Evolutionary conservation across 1,140 invertebrate genomes (phyloP).

Genomic region (Pentalonia nigronervosa): DNA sequence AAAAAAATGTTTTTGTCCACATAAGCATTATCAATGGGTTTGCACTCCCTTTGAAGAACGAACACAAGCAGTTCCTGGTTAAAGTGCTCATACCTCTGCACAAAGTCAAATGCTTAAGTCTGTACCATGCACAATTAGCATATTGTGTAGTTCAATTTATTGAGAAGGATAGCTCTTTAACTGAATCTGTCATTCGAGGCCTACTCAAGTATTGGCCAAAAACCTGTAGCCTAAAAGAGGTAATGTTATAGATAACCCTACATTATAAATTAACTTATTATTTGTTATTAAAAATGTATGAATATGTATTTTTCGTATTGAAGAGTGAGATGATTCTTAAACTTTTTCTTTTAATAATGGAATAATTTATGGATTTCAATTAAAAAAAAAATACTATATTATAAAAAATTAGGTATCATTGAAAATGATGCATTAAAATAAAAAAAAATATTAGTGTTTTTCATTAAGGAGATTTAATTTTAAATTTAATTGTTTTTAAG

Average conservation of each 20-base stretch:
- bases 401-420: neutral
- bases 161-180: constrained; percentile 96
- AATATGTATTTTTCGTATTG: neutral
- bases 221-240: constrained; percentile 97
- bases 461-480: too few species aligned
- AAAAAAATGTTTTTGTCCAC: constrained; percentile 23
- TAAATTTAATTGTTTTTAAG: too few species aligned
- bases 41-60: constrained; percentile 93
- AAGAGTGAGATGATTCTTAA: neutral
- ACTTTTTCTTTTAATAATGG: neutral
- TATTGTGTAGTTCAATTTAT: constrained; percentile 99
- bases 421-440: neutral
- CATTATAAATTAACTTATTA: neutral
- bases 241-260: constrained; percentile 32
- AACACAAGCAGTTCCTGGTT: constrained; percentile 97
- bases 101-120: constrained; percentile 83
- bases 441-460: neutral
- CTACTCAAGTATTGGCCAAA: constrained; percentile 99
- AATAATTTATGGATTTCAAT: neutral
- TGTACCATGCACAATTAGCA: constrained; percentile 96
- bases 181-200: constrained; percentile 94
- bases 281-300: neutral
- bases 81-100: constrained; percentile 98
- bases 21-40: constrained; percentile 98
- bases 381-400: neutral